Conservation (phyloP, 2,888 invertebrate genomes). For the Dorcus parallelipipedus region DNA sequence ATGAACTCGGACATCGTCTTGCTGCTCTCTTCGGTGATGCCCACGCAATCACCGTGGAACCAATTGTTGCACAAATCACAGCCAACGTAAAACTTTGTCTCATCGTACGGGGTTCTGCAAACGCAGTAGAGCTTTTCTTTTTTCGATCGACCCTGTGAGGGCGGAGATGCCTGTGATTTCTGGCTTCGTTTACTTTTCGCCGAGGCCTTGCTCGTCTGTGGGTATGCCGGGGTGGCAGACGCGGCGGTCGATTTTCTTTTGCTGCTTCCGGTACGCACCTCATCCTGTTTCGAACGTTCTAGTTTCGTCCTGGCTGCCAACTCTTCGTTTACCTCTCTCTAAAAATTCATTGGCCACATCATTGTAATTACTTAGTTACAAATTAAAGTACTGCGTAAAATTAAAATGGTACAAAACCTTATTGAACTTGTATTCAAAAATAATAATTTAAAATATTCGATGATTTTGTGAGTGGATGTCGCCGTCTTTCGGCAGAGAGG, state of each 20-base stretch:
- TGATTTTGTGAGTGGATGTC: no score
- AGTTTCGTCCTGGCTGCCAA: constrained; percentile 68
- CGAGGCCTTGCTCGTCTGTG: constrained; percentile 8
- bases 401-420: no score
- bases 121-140: constrained; percentile 86
- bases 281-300: constrained; percentile 61
- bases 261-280: constrained; percentile 55
- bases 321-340: constrained; percentile 75
- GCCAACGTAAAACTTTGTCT: constrained; percentile 96
- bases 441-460: no score
- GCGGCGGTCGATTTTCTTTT: constrained; percentile 55
- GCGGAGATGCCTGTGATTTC: constrained; percentile 19
- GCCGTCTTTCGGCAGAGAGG: no score
- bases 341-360: constrained; percentile 24
- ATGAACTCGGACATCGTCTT: constrained; percentile 87
- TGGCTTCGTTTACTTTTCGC: constrained; percentile 18
- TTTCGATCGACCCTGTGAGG: constrained; percentile 26
- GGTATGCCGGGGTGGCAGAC: constrained; percentile 42
- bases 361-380: no score
- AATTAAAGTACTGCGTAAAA: no score
- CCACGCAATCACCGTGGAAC: constrained; percentile 98
- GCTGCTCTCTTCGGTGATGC: constrained; percentile 88
- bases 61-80: constrained; percentile 97
- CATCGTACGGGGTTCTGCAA: constrained; percentile 93
- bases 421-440: no score